Evolutionary conservation across 2,888 invertebrate genomes (phyloP), one percentile per base, ranked within the genome.

Genomic region (Erpobdella octoculata): DNA sequence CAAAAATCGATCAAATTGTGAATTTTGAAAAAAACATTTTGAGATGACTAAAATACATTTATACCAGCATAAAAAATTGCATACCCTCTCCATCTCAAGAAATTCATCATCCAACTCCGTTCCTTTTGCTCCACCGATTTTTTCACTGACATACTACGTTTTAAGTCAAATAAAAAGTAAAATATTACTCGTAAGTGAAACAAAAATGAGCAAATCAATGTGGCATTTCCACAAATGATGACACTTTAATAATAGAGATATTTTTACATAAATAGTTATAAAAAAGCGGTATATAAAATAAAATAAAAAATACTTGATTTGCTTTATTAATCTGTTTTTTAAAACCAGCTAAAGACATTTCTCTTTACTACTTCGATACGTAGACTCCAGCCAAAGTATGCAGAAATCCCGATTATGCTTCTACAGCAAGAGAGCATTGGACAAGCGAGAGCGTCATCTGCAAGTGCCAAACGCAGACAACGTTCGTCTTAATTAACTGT

Each of bases 241-340:
- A 8, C n/a, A 9, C 21, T 21, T 35, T 41, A 35, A 37, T 25
- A 33, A 37, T 65, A 36, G 38, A 41, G 36, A 12, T n/a, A 53
- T n/a, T 53, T 53, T 28, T 28, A 53, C 21, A 53, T 53, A 41
- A 66, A 38, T 36, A 12, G 21, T 21, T 18, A 25, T 59, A 18
- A 25, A 59, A 59, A 18, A 25, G 12, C 12, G 12, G 12, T 59
- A 59, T 12, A 59, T 41, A n/a, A 41, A 41, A 15, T 41, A 41
- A 41, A 41, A 15, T n/a, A 41, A 21, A 4, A 36, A 18, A 87
- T 86, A 93, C 93, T 89, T 96, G 96, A 87, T 98, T 98, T 79
- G 96, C 96, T 88, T 98, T 98, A 87, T 97, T 98, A 84, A 98
- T 92, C 86, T 97, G 97, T 86, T 98, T 98, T 86, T 93, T 95